Evolutionary conservation across 2,797 vertebrate genomes (phyloP), one percentile per base, ranked within the genome.

Genomic region (Takifugu ocellatus): DNA sequence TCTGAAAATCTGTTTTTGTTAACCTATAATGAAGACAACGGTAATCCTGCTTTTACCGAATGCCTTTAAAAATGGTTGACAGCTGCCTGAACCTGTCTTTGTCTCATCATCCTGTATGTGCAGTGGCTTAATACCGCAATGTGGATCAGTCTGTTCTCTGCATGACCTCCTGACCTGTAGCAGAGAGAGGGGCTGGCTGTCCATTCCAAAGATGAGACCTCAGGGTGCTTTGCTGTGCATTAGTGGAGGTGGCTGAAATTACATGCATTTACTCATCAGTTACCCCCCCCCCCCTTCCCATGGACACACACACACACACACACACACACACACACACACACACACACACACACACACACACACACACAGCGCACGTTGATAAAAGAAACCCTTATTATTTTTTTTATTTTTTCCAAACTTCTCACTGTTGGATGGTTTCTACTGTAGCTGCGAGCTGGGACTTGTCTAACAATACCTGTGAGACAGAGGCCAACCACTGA

Each of bases 391-490:
- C 59, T 73, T 67, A 61, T 78, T 78, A 70, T 78, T 53, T 44
- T 54, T 15, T 21, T 21, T 21, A 21, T 21, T 21, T 21, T 21
- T 21, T 21, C 21, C 24, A 56, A 47, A 24, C 64, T 62, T 56
- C 68, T 70, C 42, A 42, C 44, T 42, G 47, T 50, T 70, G 51
- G 63, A 73, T 64, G 49, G 9, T 68, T 72, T 63, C 72, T 74
- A 64, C 46, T 66, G 44, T 64, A 77, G 73, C 76, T 78, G 70
- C 82, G 31, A 82, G 89, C 84, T 78, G 66, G 56, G 80, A 75
- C 86, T 69, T 84, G 86, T 62, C 81, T 79, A 80, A 80, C 79
- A 77, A 86, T 82, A 86, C 90, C 85, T 84, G 66, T 47, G 88
- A 90, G 90, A 90, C 79, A 6, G 60, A 71, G 68, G 64, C 62